phyloP scores from a whole-genome alignment of 2,888 invertebrate species.

The Rosalia funebris region DNA sequence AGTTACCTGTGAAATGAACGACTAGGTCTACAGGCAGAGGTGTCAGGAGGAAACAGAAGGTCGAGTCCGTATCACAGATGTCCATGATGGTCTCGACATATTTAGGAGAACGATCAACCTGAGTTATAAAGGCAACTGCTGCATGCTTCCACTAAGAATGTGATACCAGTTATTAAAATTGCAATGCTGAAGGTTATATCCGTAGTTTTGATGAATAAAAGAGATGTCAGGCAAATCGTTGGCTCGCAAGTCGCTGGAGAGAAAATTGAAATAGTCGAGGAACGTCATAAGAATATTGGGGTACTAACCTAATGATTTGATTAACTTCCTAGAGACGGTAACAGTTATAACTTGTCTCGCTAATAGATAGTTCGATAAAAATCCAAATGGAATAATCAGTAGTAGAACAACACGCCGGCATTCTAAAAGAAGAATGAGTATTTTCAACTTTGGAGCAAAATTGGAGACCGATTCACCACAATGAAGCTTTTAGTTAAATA shows the following conservation, averaged over 20 bases:
- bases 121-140: constrained; percentile 80
- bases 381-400: constrained; percentile 76
- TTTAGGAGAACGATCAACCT: constrained; percentile 85
- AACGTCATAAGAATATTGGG: not conserved
- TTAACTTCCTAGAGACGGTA: constrained; percentile 66
- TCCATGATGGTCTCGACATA: constrained; percentile 86
- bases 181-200: constrained; percentile 70
- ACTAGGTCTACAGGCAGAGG: constrained; percentile 77
- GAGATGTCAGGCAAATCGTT: constrained; percentile 71
- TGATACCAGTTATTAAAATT: constrained; percentile 76
- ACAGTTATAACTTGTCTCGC: constrained; percentile 54
- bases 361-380: constrained; percentile 71
- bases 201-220: constrained; percentile 67
- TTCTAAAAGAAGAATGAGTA: constrained; percentile 65
- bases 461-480: no score
- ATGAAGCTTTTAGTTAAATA: no score
- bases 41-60: constrained; percentile 80
- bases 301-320: constrained; percentile 64
- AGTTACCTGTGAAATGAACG: constrained; percentile 65
- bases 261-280: constrained; percentile 64
- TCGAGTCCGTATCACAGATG: constrained; percentile 80
- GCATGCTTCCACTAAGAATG: constrained; percentile 72
- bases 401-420: constrained; percentile 74
- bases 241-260: constrained; percentile 66
- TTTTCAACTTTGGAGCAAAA: constrained; percentile 2